phyloP scores from a whole-genome alignment of 2,888 invertebrate species.

The Achlya flavicornis region DNA sequence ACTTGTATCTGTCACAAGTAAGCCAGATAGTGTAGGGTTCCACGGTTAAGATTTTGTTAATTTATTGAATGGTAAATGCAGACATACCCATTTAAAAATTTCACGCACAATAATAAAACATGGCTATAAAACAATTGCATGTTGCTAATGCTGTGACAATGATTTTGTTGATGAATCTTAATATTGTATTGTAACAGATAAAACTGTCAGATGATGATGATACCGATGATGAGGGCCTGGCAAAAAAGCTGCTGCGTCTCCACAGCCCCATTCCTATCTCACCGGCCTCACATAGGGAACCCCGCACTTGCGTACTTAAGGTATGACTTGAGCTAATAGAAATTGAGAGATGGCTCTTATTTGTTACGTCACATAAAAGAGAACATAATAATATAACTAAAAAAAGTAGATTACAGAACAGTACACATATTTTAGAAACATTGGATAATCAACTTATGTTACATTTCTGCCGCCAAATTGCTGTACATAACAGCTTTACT shows the following conservation, averaged over 20 bases:
- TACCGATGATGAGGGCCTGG: slow-evolving; percentile 69
- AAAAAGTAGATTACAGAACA: neutral
- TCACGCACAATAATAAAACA: too few relatives aligned
- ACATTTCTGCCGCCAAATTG: too few relatives aligned
- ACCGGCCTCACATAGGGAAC: slow-evolving; percentile 88
- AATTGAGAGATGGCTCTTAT: neutral
- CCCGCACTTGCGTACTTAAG: slow-evolving; percentile 91
- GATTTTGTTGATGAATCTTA: neutral
- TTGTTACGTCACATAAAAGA: too few relatives aligned
- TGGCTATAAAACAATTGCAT: too few relatives aligned
- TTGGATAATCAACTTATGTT: too few relatives aligned
- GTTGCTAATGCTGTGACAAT: neutral
- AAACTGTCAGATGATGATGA: slow-evolving; percentile 78
- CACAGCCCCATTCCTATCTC: slow-evolving; percentile 74
- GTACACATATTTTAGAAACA: too few relatives aligned
- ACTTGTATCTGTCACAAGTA: too few relatives aligned
- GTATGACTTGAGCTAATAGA: slow-evolving; percentile 47
- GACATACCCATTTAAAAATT: too few relatives aligned
- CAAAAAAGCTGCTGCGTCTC: slow-evolving; percentile 67
- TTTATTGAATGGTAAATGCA: neutral
- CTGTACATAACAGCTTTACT: too few relatives aligned
- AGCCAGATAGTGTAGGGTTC: too few relatives aligned
- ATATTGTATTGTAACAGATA: slow-evolving; percentile 47
- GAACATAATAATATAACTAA: neutral
- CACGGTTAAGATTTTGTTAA: too few relatives aligned